These are phyloP conservation scores for Cuniculus paca DNA, from an alignment of 2,797 vertebrate genomes.

Conservation along the genomic window DNA sequence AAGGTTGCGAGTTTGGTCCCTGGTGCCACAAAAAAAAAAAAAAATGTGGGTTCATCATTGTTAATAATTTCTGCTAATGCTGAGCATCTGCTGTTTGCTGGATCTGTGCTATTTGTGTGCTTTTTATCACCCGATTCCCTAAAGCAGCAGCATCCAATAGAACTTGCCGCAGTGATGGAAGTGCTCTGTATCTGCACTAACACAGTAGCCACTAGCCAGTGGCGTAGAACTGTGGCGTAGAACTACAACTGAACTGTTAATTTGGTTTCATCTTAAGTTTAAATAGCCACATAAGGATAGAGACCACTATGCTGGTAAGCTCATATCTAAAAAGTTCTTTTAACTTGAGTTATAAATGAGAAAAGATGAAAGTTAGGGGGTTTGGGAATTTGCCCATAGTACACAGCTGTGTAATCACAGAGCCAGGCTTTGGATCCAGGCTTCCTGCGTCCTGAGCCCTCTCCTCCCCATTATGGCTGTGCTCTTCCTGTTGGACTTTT, in stretches of 20 bases:
- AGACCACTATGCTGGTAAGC: not conserved
- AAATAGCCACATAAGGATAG: not conserved
- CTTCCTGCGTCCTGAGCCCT: not conserved
- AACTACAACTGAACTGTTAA: not conserved
- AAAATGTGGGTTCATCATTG: not conserved
- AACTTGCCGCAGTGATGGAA: too few relatives aligned
- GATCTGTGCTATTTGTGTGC: not conserved
- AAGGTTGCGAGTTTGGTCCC: too few relatives aligned
- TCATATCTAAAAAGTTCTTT: not conserved
- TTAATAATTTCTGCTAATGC: not conserved
- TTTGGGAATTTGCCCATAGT: not conserved
- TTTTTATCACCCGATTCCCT: not conserved
- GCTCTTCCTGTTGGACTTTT: not conserved
- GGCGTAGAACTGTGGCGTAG: not conserved
- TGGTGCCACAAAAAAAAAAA: too few relatives aligned
- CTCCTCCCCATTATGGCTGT: too few relatives aligned
- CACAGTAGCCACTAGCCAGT: not conserved
- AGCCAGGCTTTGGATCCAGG: not conserved
- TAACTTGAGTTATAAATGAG: slow-evolving; percentile 7
- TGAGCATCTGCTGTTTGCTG: not conserved
- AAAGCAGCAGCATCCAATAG: not conserved
- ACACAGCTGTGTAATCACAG: not conserved
- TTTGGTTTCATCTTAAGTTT: not conserved
- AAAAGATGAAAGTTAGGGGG: not conserved
- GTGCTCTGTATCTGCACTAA: not conserved